These are phyloP conservation scores for Oppia nitens DNA, from an alignment of 1,140 invertebrate species.

Conservation along the genomic window DNA sequence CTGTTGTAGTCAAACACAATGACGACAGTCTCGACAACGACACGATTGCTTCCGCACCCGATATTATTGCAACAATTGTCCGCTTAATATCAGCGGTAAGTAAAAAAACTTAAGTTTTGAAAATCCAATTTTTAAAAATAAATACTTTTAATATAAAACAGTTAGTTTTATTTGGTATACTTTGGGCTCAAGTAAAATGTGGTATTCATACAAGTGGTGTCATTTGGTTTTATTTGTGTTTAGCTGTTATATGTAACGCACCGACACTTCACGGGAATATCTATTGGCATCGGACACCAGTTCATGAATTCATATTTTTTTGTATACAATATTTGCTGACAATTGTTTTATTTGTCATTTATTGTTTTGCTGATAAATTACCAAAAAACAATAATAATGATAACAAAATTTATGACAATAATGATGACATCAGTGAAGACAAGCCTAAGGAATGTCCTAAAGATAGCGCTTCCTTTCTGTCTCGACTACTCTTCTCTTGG, in stretches of 20 bases:
- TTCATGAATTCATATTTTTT: background rate
- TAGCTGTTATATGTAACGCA: background rate
- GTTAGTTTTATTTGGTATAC: background rate
- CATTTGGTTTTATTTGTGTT: conserved; percentile 6
- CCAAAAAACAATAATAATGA: too few relatives aligned
- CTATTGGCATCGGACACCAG: background rate
- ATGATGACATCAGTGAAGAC: background rate
- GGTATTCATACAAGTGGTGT: background rate
- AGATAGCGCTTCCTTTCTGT: conserved; percentile 62
- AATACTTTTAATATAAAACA: too few relatives aligned
- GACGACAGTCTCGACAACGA: too few relatives aligned
- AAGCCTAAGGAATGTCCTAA: conserved; percentile 78
- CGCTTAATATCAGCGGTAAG: background rate
- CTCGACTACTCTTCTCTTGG: conserved; percentile 38
- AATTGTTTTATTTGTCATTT: background rate
- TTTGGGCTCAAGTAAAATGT: background rate
- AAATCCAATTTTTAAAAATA: background rate
- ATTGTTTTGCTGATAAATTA: background rate
- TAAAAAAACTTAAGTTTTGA: conserved; percentile 22
- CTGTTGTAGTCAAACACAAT: background rate
- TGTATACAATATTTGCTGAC: background rate
- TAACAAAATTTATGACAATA: too few relatives aligned
- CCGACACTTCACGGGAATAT: background rate
- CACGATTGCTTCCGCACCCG: too few relatives aligned
- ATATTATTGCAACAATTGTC: background rate